Evolutionary conservation across 2,888 invertebrate species (phyloP).

Genomic region (Augochlorella aurata): DNA sequence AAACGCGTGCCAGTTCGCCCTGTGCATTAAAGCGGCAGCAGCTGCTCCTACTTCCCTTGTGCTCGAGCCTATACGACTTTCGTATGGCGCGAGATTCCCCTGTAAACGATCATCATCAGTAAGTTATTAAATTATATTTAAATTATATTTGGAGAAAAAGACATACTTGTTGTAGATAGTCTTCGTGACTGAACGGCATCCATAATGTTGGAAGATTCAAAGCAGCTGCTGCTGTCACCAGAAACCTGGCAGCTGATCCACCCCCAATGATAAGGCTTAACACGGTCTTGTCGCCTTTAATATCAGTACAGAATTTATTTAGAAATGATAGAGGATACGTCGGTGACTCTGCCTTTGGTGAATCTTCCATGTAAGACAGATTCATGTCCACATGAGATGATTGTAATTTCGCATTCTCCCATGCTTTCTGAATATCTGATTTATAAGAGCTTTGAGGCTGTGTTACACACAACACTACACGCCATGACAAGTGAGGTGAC

Average conservation of each 20-base stretch:
- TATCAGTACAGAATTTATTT: constrained; percentile 78
- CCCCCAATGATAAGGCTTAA: constrained; percentile 78
- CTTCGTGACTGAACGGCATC: constrained; percentile 79
- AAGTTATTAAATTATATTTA: not conserved
- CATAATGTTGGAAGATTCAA: constrained; percentile 78
- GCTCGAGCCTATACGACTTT: constrained; percentile 78
- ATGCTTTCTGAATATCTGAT: constrained; percentile 77
- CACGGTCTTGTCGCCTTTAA: constrained; percentile 76
- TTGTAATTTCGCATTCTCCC: constrained; percentile 79
- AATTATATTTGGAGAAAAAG: not conserved
- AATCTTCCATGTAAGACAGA: constrained; percentile 77
- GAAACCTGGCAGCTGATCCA: constrained; percentile 78
- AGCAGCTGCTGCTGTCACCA: constrained; percentile 78
- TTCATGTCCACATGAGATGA: constrained; percentile 77
- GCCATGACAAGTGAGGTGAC: constrained; percentile 72
- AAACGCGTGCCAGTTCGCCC: constrained; percentile 81
- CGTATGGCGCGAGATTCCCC: constrained; percentile 76
- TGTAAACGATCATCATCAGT: constrained; percentile 48
- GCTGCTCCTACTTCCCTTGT: constrained; percentile 79
- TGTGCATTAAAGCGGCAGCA: constrained; percentile 79
- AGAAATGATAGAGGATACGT: constrained; percentile 75
- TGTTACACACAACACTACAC: constrained; percentile 77
- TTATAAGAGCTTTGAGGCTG: constrained; percentile 75
- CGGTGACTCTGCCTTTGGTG: constrained; percentile 71
- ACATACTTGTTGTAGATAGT: constrained; percentile 78